Evolutionary conservation across 1,140 invertebrate species (phyloP), one percentile per base, ranked within the genome.

Genomic region (Archegozetes longisetosus): DNA sequence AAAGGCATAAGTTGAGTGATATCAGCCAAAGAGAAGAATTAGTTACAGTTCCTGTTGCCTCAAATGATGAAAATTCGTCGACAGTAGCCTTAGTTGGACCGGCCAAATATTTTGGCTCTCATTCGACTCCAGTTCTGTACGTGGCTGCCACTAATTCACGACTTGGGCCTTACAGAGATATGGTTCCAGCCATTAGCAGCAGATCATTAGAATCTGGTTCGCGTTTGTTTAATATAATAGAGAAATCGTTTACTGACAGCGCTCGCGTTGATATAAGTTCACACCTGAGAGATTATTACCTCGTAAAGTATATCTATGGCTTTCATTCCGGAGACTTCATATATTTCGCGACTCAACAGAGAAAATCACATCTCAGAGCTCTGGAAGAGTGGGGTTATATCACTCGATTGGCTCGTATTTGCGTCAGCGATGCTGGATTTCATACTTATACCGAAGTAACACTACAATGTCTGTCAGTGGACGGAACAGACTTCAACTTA

Each of bases 311-410:
- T 72, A 80, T 95, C 2, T 94, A 93, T 73, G 92, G 93, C 17
- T 97, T 97, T 69, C 88, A 91, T 72, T 86, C 88, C 1, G 88
- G 83, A 67, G 84, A 88, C 61, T 95, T 88, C 74, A 88, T 90
- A 2, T 96, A 97, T 71, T 93, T 97, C 74, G 80, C 93, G 14
- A 81, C 92, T 40, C 87, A 96, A n/a, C 93, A 98, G 71, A 92
- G 93, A 70, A 82, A 85, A 66, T 90, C 86, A 2, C 84, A 88
- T 68, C 76, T 91, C 20, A 83, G 88, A 20, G 84, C 83, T 0
- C 64, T 72, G 23, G 83, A 86, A 68, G 88, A 91, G 67, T 88
- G 91, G 69, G 89, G 89, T 2, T 95, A 91, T 74, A 82, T 90
- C 32, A 86, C 89, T 0, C 80, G 91, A 27, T 73, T 96, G 62